Base-by-base conservation (phyloP, 1,140 invertebrate species). In the Dufourea novaeangliae region DNA sequence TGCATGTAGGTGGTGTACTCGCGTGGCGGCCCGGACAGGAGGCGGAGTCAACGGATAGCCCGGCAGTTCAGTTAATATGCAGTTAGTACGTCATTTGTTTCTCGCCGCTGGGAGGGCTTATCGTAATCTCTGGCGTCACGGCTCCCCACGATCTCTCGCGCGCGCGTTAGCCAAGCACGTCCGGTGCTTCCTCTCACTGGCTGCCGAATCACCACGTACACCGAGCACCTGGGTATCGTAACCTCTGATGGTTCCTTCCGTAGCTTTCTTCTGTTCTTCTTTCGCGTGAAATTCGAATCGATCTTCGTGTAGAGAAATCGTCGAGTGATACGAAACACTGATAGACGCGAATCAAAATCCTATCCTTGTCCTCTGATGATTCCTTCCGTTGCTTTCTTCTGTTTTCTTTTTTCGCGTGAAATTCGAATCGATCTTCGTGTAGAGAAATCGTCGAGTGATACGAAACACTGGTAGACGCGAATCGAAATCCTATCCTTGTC, bases 71-170 rank as follows among this genome's bases (percentile, higher is more conserved):
- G 78, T 82, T 82, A 86, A 84, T 84, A 84, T 84, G 85, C 85
- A 87, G 82, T 87, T 84, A 86, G 81, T 86, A 86, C 74, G 84
- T 86, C 84, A 82, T 87, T 87, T 84, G 82, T 87, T 87, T 87
- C 85, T 86, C 82, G 50, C 85, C 75, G 59, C 57, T 59, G 50
- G 68, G 68, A 66, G 74, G 71, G 85, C 71, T 87, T 86, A 86
- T 86, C 85, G 72, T 84, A 86, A 86, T 86, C 82, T 86, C 77
- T 82, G 76, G 78, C 72, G 70, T 83, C 71, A 76, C 59, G 73
- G 41, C 64, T 46, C 27, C 44, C 61, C 29, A n/a, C 61, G 59
- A 81, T 80, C 70, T 61, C 82, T 37, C 50, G 66, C 77, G 80
- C 82, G 29, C 50, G 66, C 77, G 80, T 78, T 83, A 70, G 62